phyloP scores from a whole-genome alignment of 2,888 invertebrate genomes.

The Pycnomerus fuliginosus region DNA sequence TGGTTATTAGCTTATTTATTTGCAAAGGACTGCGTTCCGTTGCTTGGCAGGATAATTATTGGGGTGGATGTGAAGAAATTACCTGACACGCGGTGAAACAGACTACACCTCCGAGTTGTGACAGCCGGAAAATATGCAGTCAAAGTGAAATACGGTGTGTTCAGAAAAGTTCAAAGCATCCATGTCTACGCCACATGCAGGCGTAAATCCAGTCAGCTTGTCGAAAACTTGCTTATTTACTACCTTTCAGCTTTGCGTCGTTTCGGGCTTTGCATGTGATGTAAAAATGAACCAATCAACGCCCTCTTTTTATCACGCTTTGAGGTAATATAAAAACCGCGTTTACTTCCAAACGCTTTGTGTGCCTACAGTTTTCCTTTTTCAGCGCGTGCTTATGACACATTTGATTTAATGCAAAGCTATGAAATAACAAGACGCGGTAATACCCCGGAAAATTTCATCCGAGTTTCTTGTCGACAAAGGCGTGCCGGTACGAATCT shows the following conservation, averaged over 20 bases:
- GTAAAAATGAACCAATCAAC: conserved; percentile 48
- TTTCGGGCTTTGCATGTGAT: conserved; percentile 41
- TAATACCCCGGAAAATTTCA: conserved; percentile 28
- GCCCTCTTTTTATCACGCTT: conserved; percentile 45
- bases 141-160: conserved; percentile 44
- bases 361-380: conserved; percentile 33
- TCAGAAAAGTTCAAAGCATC: conserved; percentile 48
- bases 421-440: conserved; percentile 28
- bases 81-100: conserved; percentile 43
- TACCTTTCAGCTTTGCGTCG: conserved; percentile 44
- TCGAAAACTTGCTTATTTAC: conserved; percentile 52
- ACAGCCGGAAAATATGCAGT: conserved; percentile 47
- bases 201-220: conserved; percentile 44
- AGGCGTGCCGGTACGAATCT: too few relatives aligned
- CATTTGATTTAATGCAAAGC: conserved; percentile 38
- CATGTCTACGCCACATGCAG: conserved; percentile 45
- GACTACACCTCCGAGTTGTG: conserved; percentile 23
- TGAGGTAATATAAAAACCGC: conserved; percentile 38
- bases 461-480: too few relatives aligned
- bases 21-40: too few relatives aligned
- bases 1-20: too few relatives aligned
- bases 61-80: conserved; percentile 27
- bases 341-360: conserved; percentile 30
- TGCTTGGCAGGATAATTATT: conserved; percentile 12
- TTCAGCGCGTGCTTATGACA: conserved; percentile 33